phyloP scores from a whole-genome alignment of 2,113 vertebrate species.

The Psophia crepitans region DNA sequence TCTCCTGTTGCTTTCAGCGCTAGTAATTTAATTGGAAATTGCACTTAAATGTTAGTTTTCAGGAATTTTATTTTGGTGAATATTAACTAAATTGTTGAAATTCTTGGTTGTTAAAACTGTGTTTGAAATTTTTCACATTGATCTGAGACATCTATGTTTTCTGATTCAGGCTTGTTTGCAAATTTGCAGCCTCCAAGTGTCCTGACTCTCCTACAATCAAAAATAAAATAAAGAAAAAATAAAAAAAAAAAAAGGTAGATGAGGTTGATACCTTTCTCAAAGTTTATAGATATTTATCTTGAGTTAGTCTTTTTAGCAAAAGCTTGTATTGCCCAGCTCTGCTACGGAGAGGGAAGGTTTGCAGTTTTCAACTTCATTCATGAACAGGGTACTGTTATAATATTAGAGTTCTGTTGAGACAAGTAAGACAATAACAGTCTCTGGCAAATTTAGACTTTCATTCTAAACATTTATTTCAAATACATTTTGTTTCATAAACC shows the following conservation, averaged over 20 bases:
- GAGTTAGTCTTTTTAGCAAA: neutral
- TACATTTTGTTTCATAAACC: neutral
- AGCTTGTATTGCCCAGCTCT: neutral
- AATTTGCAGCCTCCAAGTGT: neutral
- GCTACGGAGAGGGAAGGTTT: neutral
- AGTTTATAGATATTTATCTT: neutral
- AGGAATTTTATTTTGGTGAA: neutral
- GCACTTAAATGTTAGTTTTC: neutral
- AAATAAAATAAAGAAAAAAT: neutral
- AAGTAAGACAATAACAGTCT: neutral
- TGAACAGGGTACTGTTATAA: neutral
- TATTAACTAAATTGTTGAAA: neutral
- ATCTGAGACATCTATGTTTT: neutral
- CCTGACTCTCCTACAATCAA: neutral
- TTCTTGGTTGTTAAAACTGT: neutral
- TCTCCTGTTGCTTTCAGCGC: neutral
- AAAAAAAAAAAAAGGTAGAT: no score
- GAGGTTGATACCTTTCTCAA: neutral
- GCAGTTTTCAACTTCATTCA: neutral
- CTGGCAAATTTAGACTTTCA: neutral
- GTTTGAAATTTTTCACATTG: neutral
- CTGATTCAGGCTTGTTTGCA: neutral
- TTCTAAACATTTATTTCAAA: neutral
- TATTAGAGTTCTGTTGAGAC: neutral
- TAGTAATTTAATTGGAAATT: neutral